phyloP scores from a whole-genome alignment of 2,113 vertebrate genomes.

The Campylorhamphus procurvoides region DNA sequence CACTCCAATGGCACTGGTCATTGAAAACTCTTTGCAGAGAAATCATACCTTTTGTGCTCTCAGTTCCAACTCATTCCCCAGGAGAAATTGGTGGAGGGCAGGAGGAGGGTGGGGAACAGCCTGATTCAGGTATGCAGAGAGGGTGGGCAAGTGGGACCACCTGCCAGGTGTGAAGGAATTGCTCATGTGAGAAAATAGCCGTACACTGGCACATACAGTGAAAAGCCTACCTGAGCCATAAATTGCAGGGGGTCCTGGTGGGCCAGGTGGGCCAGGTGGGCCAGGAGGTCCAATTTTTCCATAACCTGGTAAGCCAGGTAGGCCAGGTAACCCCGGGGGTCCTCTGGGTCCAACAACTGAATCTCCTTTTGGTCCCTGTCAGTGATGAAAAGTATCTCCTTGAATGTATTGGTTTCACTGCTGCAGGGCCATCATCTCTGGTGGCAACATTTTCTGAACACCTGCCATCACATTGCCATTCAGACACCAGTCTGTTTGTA shows the following conservation, averaged over 20 bases:
- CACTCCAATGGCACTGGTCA: neutral
- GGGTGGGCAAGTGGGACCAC: neutral
- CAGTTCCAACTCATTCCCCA: neutral
- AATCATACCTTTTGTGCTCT: neutral
- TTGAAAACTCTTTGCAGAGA: neutral
- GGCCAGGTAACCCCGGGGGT: constrained; percentile 84
- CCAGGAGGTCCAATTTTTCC: constrained; percentile 86
- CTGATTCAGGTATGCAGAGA: neutral
- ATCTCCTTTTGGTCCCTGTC: constrained; percentile 92
- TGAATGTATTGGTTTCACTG: neutral
- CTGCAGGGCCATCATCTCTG: neutral
- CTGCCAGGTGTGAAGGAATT: neutral
- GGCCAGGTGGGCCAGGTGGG: constrained; percentile 84
- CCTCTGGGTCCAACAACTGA: constrained; percentile 84
- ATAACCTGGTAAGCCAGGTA: constrained; percentile 86
- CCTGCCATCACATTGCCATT: neutral
- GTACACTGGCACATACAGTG: rapidly evolving
- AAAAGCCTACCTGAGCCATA: constrained; percentile 79
- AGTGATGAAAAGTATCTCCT: neutral
- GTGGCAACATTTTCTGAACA: neutral
- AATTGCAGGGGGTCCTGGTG: constrained; percentile 72
- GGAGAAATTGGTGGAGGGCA: neutral
- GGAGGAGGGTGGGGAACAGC: neutral
- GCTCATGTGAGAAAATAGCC: rapidly evolving
- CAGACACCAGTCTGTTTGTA: neutral